These are phyloP conservation scores for Diorhabda sublineata DNA, from an alignment of 1,140 invertebrate genomes.

Conservation along the genomic window DNA sequence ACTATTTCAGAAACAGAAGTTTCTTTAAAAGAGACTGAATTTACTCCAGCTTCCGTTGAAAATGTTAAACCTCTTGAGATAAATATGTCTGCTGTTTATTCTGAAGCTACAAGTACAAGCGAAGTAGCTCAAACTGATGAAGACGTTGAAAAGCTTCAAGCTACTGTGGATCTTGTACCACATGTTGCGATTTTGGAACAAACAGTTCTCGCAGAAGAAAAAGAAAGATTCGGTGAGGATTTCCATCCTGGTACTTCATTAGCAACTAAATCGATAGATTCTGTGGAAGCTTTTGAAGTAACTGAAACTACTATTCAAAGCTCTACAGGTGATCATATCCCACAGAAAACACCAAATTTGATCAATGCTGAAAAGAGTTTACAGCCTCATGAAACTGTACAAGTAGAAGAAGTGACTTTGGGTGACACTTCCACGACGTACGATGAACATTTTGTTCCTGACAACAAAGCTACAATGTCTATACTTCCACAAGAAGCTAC, in stretches of 20 bases:
- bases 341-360: neutral
- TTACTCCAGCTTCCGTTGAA: constrained; percentile 46
- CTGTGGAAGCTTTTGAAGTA: constrained; percentile 9
- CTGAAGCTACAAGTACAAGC: constrained; percentile 51
- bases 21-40: constrained; percentile 55
- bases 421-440: constrained; percentile 1
- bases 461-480: constrained; percentile 1
- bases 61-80: constrained; percentile 37
- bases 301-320: constrained; percentile 5
- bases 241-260: neutral
- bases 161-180: constrained; percentile 13
- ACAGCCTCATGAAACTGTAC: neutral
- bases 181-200: constrained; percentile 11
- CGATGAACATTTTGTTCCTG: neutral
- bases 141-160: neutral
- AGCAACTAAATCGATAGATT: neutral
- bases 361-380: constrained; percentile 9
- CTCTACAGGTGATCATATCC: constrained; percentile 38
- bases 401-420: constrained; percentile 8
- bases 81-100: constrained; percentile 47
- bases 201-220: constrained; percentile 11
- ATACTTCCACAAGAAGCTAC: constrained; percentile 9
- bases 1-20: constrained; percentile 57
- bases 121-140: constrained; percentile 49
- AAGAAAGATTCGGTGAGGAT: constrained; percentile 6